These are phyloP conservation scores for Pseudomyrmex pallidus DNA, from an alignment of 1,140 invertebrate species.

Conservation along the genomic window DNA sequence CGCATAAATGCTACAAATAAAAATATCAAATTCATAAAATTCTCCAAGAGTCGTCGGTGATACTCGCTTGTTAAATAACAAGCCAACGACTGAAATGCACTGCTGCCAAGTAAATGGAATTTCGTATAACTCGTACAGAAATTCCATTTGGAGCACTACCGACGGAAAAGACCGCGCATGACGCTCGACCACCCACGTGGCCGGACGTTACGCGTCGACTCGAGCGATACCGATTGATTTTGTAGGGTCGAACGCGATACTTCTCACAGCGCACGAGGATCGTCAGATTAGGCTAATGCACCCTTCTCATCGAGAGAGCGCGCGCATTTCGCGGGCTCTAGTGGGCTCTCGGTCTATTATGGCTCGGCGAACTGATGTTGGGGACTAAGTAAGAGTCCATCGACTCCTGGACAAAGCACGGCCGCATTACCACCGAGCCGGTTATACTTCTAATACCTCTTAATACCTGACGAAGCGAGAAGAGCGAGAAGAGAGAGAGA, in stretches of 20 bases:
- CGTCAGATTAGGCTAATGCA: constrained; percentile 75
- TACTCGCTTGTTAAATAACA: constrained; percentile 5
- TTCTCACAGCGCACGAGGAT: constrained; percentile 74
- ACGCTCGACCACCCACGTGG: constrained; percentile 68
- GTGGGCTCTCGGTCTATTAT: constrained; percentile 65
- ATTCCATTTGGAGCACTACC: constrained; percentile 45
- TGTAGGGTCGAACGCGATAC: constrained; percentile 81
- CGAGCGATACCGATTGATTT: constrained; percentile 76
- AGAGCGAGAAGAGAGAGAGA: not conserved
- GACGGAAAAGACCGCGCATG: constrained; percentile 58
- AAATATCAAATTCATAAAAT: not conserved
- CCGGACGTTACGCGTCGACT: constrained; percentile 78
- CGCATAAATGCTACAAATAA: no score
- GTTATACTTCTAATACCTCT: constrained; percentile 66
- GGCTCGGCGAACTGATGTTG: constrained; percentile 64
- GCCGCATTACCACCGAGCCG: constrained; percentile 58
- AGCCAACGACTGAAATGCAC: constrained; percentile 15
- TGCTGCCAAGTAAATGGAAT: constrained; percentile 32
- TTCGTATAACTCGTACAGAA: constrained; percentile 37
- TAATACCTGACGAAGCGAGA: not conserved
- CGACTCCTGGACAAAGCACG: constrained; percentile 72
- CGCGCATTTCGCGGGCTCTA: constrained; percentile 40
- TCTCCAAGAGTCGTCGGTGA: not conserved
- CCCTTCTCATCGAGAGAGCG: constrained; percentile 59
- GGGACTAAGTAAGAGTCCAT: constrained; percentile 72